Evolutionary conservation across 2,113 vertebrate species (phyloP).

Genomic region (Pterocles orientalis): DNA sequence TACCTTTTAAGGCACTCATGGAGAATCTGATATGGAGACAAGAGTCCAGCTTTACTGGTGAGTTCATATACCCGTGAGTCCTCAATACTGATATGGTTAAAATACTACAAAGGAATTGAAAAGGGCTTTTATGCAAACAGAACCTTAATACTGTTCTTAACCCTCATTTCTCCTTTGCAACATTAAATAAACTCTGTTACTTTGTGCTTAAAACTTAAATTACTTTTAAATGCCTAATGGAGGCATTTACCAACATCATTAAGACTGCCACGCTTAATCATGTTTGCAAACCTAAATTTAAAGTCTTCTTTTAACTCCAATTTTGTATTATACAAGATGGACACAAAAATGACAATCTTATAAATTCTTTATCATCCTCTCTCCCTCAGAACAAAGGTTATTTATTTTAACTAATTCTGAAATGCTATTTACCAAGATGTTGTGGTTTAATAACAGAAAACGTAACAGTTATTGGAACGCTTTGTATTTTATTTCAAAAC

Average conservation of each 20-base stretch:
- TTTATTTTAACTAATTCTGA: neutral
- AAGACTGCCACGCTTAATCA: neutral
- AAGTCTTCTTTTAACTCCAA: neutral
- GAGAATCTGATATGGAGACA: slow-evolving; percentile 99
- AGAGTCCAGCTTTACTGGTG: slow-evolving; percentile 98
- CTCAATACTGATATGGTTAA: slow-evolving; percentile 99
- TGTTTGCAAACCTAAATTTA: neutral
- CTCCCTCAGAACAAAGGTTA: neutral
- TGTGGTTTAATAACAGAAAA: neutral
- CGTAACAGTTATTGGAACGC: neutral
- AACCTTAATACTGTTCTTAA: neutral
- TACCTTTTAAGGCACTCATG: slow-evolving; percentile 99
- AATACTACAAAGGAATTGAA: slow-evolving; percentile 85
- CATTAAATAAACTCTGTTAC: neutral
- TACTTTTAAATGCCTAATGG: neutral
- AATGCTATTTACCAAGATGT: neutral
- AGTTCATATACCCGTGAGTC: slow-evolving; percentile 98
- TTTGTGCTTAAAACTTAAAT: neutral
- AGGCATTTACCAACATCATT: neutral
- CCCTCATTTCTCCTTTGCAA: neutral
- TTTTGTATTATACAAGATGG: neutral
- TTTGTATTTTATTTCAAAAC: neutral
- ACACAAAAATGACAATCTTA: neutral
- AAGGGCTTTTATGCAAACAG: neutral
- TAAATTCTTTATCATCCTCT: neutral